A percentile compares a stretch with the other conserved stretches of the same genome.
Conservation (phyloP, 2,888 invertebrate species). For the Cataglyphis rosenhaueri region DNA sequence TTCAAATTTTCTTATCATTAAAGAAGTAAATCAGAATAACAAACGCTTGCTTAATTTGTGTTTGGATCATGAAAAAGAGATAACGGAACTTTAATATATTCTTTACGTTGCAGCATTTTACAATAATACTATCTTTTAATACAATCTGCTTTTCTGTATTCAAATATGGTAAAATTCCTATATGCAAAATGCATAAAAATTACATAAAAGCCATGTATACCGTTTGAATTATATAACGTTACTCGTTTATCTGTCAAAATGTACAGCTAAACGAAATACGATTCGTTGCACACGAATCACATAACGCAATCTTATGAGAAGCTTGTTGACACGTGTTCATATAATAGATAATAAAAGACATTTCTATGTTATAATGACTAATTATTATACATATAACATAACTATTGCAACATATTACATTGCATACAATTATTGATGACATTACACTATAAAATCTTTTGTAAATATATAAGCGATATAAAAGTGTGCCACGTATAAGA, state of each 20-base stretch:
- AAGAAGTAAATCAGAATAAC: constrained; percentile 30
- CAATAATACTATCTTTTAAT: neutral
- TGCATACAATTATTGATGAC: neutral
- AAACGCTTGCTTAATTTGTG: neutral
- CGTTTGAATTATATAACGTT: constrained; percentile 26
- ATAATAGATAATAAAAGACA: neutral
- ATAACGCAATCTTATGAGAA: neutral
- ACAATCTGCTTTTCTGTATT: neutral
- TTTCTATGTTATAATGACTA: neutral
- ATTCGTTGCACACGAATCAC: constrained; percentile 8
- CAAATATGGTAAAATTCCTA: neutral
- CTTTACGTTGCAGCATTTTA: neutral
- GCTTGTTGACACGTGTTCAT: neutral
- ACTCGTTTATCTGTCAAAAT: neutral
- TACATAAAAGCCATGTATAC: constrained; percentile 23
- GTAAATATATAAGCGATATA: neutral
- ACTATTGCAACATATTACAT: neutral
- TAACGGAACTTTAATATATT: neutral
- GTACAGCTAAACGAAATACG: constrained; percentile 29
- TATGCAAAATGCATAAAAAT: neutral
- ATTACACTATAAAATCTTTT: neutral
- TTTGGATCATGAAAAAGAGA: neutral
- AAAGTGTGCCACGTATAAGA: neutral
- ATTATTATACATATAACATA: constrained; percentile 6
- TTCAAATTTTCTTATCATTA: constrained; percentile 14